A percentile compares a stretch with the other conserved stretches of the same genome.
Evolutionary conservation across 2,113 vertebrate species (phyloP).

Genomic region (Pavo muticus): DNA sequence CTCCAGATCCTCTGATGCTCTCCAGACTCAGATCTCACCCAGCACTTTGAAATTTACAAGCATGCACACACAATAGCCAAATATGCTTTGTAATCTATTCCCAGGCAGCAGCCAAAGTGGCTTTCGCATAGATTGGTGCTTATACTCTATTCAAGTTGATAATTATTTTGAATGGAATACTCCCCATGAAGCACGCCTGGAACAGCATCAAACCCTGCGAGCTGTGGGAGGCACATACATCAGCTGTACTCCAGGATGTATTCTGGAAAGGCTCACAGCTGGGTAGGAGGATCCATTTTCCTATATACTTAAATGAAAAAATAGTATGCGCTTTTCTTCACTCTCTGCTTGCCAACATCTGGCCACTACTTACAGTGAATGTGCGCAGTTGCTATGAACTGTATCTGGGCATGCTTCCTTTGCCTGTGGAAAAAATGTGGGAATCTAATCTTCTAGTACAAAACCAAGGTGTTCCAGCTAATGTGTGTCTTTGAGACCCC

Average conservation of each 20-base stretch:
- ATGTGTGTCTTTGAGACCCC: not conserved
- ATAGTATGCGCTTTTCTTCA: conserved; percentile 35
- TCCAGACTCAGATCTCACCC: conserved; percentile 39
- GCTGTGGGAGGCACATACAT: conserved; percentile 53
- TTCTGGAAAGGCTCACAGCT: conserved; percentile 67
- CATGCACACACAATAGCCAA: conserved; percentile 45
- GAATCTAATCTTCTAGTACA: conserved; percentile 10
- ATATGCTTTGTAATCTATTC: conserved; percentile 59
- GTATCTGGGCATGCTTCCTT: conserved; percentile 18
- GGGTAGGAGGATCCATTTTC: conserved; percentile 58
- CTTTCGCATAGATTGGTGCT: conserved; percentile 55
- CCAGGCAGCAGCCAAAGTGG: conserved; percentile 19
- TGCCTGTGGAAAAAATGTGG: conserved; percentile 33
- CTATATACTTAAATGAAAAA: conserved; percentile 54
- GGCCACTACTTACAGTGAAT: conserved; percentile 14
- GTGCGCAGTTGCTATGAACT: conserved; percentile 30
- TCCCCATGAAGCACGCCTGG: conserved; percentile 63
- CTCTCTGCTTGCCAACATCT: conserved; percentile 55
- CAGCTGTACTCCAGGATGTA: conserved; percentile 27
- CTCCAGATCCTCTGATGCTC: conserved; percentile 21
- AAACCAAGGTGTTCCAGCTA: conserved; percentile 40
- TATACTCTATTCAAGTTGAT: conserved; percentile 41
- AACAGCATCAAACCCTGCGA: conserved; percentile 50
- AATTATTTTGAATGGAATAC: conserved; percentile 68
- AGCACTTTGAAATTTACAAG: conserved; percentile 34